Conservation (phyloP, 2,888 invertebrate genomes). For the Agelastica alni region DNA sequence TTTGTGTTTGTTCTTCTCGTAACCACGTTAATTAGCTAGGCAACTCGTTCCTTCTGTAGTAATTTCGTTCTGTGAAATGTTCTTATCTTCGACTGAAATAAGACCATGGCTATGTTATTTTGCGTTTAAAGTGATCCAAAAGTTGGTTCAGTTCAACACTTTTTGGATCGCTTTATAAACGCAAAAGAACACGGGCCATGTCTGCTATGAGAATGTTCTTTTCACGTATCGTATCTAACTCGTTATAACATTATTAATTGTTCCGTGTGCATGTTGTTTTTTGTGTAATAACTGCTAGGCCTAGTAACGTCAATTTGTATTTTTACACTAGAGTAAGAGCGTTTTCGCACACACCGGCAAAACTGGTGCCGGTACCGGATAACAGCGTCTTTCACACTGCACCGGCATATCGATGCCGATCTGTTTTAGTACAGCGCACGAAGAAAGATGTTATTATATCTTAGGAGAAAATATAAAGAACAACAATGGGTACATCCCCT, state of each 20-base stretch:
- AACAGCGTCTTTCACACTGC: slow-evolving; percentile 23
- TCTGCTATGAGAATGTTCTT: neutral
- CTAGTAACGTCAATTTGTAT: slow-evolving; percentile 39
- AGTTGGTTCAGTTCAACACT: neutral
- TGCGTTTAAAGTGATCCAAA: too few species aligned
- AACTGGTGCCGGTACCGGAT: too few species aligned
- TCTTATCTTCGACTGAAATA: slow-evolving; percentile 28
- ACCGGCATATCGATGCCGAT: too few species aligned
- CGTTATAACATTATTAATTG: slow-evolving; percentile 26
- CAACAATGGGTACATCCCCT: too few species aligned
- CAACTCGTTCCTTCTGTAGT: slow-evolving; percentile 16
- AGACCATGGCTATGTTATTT: neutral
- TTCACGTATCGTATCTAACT: neutral
- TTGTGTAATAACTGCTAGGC: slow-evolving; percentile 32
- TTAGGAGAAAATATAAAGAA: too few species aligned
- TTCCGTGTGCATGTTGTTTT: slow-evolving; percentile 29
- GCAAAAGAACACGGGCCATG: too few species aligned
- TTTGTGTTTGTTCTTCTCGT: too few species aligned
- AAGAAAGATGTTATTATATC: too few species aligned
- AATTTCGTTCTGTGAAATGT: slow-evolving; percentile 14
- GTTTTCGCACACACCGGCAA: too few species aligned
- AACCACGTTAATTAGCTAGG: too few species aligned
- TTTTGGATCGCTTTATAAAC: too few species aligned
- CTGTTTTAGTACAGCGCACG: neutral
- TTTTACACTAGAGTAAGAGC: slow-evolving; percentile 27